phyloP scores from a whole-genome alignment of 2,888 invertebrate genomes.

The Lamproptera curius region DNA sequence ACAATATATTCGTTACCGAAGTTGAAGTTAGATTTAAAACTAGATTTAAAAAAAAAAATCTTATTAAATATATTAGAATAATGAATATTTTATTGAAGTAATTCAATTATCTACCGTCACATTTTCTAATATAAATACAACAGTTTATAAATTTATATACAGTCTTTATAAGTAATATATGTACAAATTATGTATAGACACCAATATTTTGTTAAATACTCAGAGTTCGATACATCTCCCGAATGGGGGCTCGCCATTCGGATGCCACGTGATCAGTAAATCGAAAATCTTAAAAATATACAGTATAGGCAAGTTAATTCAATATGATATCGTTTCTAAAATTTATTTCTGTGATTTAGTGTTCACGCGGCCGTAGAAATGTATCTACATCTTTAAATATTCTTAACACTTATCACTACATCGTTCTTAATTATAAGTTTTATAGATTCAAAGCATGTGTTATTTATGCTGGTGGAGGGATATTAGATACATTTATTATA shows the following conservation, averaged over 20 bases:
- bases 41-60: too few relatives aligned
- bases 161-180: slow-evolving; percentile 14
- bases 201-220: not conserved
- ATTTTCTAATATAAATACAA: not conserved
- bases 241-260: slow-evolving; percentile 73
- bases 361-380: slow-evolving; percentile 52
- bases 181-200: slow-evolving; percentile 6
- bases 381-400: slow-evolving; percentile 33
- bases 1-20: not conserved
- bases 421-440: not conserved
- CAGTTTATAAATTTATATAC: slow-evolving; percentile 27
- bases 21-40: too few relatives aligned
- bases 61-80: too few relatives aligned
- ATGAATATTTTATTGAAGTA: too few relatives aligned
- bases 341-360: slow-evolving; percentile 50
- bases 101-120: not conserved
- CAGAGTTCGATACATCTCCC: slow-evolving; percentile 47
- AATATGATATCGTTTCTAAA: too few relatives aligned
- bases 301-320: too few relatives aligned
- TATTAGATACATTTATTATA: not conserved
- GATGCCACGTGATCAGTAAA: slow-evolving; percentile 48
- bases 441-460: not conserved
- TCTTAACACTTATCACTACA: too few relatives aligned
- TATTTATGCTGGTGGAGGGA: not conserved
- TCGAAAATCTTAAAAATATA: slow-evolving; percentile 27